A percentile compares a stretch with the other conserved stretches of the same genome.
Evolutionary conservation across 2,797 vertebrate species (phyloP).

Genomic region (Hemitrygon akajei): DNA sequence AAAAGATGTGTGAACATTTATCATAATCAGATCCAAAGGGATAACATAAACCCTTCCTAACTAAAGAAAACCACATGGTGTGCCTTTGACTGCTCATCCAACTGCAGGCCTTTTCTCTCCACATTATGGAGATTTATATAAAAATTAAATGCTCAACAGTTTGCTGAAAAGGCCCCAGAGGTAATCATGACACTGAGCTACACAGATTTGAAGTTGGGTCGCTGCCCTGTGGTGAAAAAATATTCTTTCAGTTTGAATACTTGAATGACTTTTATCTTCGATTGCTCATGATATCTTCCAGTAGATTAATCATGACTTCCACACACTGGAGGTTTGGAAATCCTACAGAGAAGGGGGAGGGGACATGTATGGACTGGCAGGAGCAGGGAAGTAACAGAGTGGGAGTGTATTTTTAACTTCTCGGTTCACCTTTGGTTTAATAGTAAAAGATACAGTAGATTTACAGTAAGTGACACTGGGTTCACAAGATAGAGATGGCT

Average conservation of each 20-base stretch:
- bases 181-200: neutral
- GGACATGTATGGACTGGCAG: too few species aligned
- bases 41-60: neutral
- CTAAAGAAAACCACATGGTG: neutral
- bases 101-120: neutral
- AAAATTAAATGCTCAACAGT: neutral
- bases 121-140: neutral
- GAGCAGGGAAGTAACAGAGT: too few species aligned
- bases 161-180: neutral
- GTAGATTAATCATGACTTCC: neutral
- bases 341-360: neutral
- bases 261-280: neutral
- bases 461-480: neutral
- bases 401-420: too few species aligned
- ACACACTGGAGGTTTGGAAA: neutral
- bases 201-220: neutral
- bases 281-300: neutral
- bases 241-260: too few species aligned
- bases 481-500: neutral
- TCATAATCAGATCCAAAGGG: neutral
- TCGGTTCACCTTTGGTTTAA: neutral
- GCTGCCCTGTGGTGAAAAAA: neutral
- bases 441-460: neutral
- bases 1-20: neutral
- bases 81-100: neutral